These are phyloP conservation scores for Zosterops borbonicus DNA, from an alignment of 2,113 vertebrate species.

Conservation along the genomic window DNA sequence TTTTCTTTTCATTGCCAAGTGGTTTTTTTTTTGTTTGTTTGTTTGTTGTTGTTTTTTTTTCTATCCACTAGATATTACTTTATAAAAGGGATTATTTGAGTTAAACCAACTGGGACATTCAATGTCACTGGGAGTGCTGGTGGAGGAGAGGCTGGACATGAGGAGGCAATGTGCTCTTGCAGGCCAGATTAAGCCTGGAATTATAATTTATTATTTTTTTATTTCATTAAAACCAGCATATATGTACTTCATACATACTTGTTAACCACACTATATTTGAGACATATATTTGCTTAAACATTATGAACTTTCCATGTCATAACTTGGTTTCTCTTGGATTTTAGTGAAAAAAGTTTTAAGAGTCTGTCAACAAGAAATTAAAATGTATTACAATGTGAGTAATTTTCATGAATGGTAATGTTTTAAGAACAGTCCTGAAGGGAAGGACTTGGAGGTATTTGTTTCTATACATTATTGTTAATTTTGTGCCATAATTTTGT, in stretches of 20 bases:
- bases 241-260: not conserved
- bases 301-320: not conserved
- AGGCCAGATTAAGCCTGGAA: not conserved
- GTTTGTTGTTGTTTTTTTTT: too few species aligned
- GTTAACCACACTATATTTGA: not conserved
- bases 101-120: not conserved
- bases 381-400: not conserved
- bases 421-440: not conserved
- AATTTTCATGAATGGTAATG: not conserved
- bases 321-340: not conserved
- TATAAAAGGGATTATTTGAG: not conserved
- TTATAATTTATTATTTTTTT: not conserved
- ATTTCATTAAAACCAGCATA: not conserved
- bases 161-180: not conserved
- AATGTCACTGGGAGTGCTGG: not conserved
- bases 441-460: not conserved
- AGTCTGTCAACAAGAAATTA: not conserved
- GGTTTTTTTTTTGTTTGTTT: too few species aligned
- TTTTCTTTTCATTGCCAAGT: not conserved
- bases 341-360: not conserved
- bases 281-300: not conserved
- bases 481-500: not conserved
- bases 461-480: rapidly evolving
- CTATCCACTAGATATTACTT: not conserved
- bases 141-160: not conserved